A percentile compares a stretch with the other conserved stretches of the same genome.
These are phyloP conservation scores for Cydia pomonella DNA, from an alignment of 1,140 invertebrate genomes.

Conservation along the genomic window DNA sequence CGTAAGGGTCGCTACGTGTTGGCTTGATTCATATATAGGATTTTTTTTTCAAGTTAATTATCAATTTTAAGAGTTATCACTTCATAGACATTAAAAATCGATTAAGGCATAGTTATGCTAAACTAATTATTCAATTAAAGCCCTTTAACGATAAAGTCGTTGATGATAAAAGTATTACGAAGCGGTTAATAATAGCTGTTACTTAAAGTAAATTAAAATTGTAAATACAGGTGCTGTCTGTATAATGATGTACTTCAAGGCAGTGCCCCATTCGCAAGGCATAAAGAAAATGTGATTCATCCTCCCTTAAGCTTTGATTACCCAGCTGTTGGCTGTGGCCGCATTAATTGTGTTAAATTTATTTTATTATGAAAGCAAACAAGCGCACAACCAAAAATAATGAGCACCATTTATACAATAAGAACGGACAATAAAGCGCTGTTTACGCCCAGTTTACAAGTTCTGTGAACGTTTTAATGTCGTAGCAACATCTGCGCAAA, in stretches of 20 bases:
- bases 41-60: too few species aligned
- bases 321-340: neutral
- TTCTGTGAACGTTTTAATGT: slow-evolving; percentile 13
- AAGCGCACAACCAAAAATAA: slow-evolving; percentile 16
- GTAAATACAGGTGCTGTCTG: neutral
- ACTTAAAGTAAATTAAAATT: neutral
- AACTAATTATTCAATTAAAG: neutral
- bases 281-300: neutral
- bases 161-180: slow-evolving; percentile 6
- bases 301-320: slow-evolving; percentile 19
- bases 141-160: neutral
- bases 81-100: too few species aligned
- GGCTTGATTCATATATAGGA: too few species aligned
- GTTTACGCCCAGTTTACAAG: slow-evolving; percentile 21
- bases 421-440: slow-evolving; percentile 7
- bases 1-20: too few species aligned
- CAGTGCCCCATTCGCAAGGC: neutral
- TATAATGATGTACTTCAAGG: slow-evolving; percentile 1
- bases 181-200: neutral
- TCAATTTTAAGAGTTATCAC: too few species aligned
- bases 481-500: slow-evolving; percentile 18
- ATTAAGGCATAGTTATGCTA: too few species aligned
- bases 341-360: slow-evolving; percentile 25
- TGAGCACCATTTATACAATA: slow-evolving; percentile 13
- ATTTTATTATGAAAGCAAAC: slow-evolving; percentile 24